A percentile compares a stretch with the other conserved stretches of the same genome.
These are phyloP conservation scores for Amblyjoppa fuscipennis DNA, from an alignment of 2,888 invertebrate species.

Conservation along the genomic window DNA sequence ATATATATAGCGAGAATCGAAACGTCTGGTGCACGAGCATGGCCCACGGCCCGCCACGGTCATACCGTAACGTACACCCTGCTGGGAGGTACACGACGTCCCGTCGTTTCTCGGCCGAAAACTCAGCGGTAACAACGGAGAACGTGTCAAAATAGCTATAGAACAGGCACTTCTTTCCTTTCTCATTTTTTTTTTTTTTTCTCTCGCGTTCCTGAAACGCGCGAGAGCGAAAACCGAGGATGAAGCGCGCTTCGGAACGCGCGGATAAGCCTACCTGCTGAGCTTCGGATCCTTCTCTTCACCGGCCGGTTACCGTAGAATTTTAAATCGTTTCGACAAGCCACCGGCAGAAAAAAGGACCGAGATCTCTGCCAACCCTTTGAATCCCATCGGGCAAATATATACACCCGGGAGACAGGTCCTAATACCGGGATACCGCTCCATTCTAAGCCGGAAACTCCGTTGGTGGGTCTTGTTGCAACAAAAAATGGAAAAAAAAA, in stretches of 20 bases:
- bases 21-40: slow-evolving; percentile 52
- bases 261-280: slow-evolving; percentile 60
- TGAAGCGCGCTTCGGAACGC: slow-evolving; percentile 49
- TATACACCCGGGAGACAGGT: slow-evolving; percentile 29
- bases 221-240: slow-evolving; percentile 66
- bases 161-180: slow-evolving; percentile 73
- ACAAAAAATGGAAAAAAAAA: slow-evolving; percentile 34
- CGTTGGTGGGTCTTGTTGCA: slow-evolving; percentile 44
- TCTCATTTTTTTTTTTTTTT: slow-evolving; percentile 66
- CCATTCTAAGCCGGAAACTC: slow-evolving; percentile 67
- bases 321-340: slow-evolving; percentile 57
- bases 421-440: slow-evolving; percentile 43
- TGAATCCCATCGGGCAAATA: slow-evolving; percentile 57
- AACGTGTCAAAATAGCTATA: slow-evolving; percentile 84
- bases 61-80: slow-evolving; percentile 73
- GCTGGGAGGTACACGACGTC: slow-evolving; percentile 81
- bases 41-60: slow-evolving; percentile 52
- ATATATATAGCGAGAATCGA: slow-evolving; percentile 37
- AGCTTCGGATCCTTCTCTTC: slow-evolving; percentile 19
- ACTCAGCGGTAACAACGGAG: slow-evolving; percentile 81
- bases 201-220: slow-evolving; percentile 68
- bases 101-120: slow-evolving; percentile 80
- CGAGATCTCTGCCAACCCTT: slow-evolving; percentile 65
- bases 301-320: slow-evolving; percentile 33
- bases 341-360: slow-evolving; percentile 10